phyloP scores from a whole-genome alignment of 2,113 vertebrate species.

The Trachemys scripta region DNA sequence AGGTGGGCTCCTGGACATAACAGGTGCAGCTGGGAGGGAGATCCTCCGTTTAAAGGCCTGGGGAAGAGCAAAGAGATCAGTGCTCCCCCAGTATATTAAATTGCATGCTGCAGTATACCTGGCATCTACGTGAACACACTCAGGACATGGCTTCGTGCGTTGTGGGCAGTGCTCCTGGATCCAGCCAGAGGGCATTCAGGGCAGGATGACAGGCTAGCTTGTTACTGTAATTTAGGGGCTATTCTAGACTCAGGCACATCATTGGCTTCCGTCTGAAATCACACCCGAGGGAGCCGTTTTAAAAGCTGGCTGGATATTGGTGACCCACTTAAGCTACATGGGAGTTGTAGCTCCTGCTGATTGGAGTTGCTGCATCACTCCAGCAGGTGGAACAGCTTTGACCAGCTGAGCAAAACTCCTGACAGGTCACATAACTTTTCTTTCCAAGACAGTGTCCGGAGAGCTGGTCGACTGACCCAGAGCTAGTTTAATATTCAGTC shows the following conservation, averaged over 20 bases:
- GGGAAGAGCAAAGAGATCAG: accelerated
- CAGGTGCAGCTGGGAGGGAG: not conserved
- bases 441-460: too few relatives aligned
- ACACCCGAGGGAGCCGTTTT: slow-evolving; percentile 25
- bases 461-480: too few relatives aligned
- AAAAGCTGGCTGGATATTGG: slow-evolving; percentile 10
- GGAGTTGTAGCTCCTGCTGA: slow-evolving; percentile 15
- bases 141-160: not conserved
- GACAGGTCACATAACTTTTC: too few relatives aligned
- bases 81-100: not conserved
- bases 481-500: too few relatives aligned
- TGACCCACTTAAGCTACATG: not conserved
- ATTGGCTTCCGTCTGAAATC: accelerated
- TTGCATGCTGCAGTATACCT: accelerated
- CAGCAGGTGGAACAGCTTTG: accelerated
- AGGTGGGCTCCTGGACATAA: accelerated
- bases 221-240: not conserved
- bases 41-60: not conserved
- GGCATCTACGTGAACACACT: accelerated
- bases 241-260: not conserved
- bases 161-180: accelerated
- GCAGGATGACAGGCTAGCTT: not conserved
- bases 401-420: not conserved
- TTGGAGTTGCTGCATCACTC: not conserved
- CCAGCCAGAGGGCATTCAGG: not conserved